Conservation (phyloP, 2,888 invertebrate genomes). For the Ichneumon xanthorius region DNA sequence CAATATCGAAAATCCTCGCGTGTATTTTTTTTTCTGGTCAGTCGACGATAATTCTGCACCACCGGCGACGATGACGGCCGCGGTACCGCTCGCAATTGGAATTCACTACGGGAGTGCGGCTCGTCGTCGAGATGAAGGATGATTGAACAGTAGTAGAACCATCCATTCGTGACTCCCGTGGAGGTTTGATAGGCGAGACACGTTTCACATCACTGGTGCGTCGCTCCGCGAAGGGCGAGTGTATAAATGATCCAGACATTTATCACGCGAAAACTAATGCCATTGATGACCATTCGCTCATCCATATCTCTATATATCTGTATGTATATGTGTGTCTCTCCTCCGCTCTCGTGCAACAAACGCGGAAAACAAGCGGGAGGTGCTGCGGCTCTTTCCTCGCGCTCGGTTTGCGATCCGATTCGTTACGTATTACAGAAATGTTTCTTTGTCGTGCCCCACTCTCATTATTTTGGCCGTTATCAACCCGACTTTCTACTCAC, state of each 20-base stretch:
- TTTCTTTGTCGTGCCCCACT: conserved; percentile 49
- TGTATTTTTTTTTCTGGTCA: conserved; percentile 1
- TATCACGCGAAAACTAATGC: conserved; percentile 63
- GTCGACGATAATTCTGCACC: conserved; percentile 1
- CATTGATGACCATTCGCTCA: conserved; percentile 59
- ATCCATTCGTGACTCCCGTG: conserved; percentile 48
- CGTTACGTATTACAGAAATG: conserved; percentile 44
- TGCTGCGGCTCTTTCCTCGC: background rate
- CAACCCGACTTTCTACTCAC: conserved; percentile 64
- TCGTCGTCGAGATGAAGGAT: conserved; percentile 35
- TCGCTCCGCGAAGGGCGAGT: conserved; percentile 63
- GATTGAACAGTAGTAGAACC: conserved; percentile 16
- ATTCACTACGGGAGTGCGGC: conserved; percentile 27
- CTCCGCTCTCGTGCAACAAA: background rate
- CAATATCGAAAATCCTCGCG: background rate
- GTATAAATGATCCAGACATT: conserved; percentile 64
- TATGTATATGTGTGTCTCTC: background rate
- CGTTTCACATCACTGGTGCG: conserved; percentile 68
- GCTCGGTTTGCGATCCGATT: conserved; percentile 27
- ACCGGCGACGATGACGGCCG: conserved; percentile 1
- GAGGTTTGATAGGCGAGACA: conserved; percentile 47
- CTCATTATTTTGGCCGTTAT: conserved; percentile 50
- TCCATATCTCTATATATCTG: conserved; percentile 52
- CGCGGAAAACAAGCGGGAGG: background rate
- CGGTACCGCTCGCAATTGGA: conserved; percentile 17